Evolutionary conservation across 2,888 invertebrate species (phyloP), one percentile per base, ranked within the genome.

Genomic region (Pollenia griseotomentosa): DNA sequence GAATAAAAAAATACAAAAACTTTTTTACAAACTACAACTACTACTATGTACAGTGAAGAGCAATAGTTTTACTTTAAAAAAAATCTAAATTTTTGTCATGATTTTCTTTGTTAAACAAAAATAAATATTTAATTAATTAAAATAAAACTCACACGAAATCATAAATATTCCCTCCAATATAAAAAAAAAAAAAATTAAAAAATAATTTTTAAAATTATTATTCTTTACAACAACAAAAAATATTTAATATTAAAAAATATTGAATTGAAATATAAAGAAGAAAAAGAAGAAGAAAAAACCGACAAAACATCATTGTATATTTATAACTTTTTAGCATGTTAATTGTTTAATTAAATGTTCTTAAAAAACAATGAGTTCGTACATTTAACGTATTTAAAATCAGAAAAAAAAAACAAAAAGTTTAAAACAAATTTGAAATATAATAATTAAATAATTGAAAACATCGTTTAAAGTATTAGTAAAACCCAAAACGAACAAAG

Each of bases 111-210:
- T 63, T 12, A 57, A 70, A 68, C 6, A 23, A 80, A 53, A 65
- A 75, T 42, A 51, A 70, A 61, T 44, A 23, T 55, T 46, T 46
- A 79, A 40, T 57, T 8, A 55, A 48, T 75, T 65, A 70, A 81
- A 57, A 63, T 65, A 79, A 80, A 83, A 80, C 87, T 87, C 81
- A 87, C 87, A 87, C 87, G 90, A 88, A 89, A 89, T 91, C 91
- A 92, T 91, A 90, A 91, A 91, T 91, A 92, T 92, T 92, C 92
- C 92, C 92, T 92, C 92, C 92, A 92, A 84, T 82, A 84, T 81
- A 73, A 80, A 79, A 77, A 80, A 40, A 66, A 19, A 46, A 23
- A 51, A 74, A 44, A 23, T 2, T 23, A 65, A 63, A 70, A 66
- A 68, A 91, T 91, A 91, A 92, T 92, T 92, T 92, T 91, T 90